Percentiles rank a stretch among this genome's conserved stretches.
Evolutionary conservation across 2,797 vertebrate species (phyloP).

Genomic region (Synaphobranchus kaupii): DNA sequence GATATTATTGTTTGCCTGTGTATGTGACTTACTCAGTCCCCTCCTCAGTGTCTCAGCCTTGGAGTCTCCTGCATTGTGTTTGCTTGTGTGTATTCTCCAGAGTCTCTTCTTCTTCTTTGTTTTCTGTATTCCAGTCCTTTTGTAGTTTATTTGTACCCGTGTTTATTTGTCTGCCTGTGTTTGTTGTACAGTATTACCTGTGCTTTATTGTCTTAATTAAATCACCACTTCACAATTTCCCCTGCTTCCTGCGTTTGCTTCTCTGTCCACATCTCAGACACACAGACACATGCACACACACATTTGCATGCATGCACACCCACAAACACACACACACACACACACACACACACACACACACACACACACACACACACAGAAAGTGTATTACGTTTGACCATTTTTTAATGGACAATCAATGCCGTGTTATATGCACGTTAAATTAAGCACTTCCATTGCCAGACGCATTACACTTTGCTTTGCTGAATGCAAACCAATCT

Average conservation of each 20-base stretch:
- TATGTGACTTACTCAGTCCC: too few species aligned
- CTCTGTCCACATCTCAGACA: background rate
- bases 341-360: background rate
- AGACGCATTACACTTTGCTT: background rate
- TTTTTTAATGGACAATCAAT: background rate
- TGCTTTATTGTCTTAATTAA: background rate
- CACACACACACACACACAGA: background rate
- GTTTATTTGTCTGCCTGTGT: too few species aligned
- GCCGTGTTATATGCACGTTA: background rate
- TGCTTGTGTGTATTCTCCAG: too few species aligned
- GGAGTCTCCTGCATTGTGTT: too few species aligned
- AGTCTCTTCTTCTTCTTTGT: too few species aligned
- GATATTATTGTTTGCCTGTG: too few species aligned
- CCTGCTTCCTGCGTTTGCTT: background rate
- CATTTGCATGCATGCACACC: background rate
- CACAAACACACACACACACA: background rate
- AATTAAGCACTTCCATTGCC: constrained; percentile 21
- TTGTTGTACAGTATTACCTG: background rate
- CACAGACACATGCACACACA: constrained; percentile 4
- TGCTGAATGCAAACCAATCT: background rate
- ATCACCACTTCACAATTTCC: background rate
- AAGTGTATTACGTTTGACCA: background rate
- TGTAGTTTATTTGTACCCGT: too few species aligned
- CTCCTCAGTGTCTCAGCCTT: too few species aligned
- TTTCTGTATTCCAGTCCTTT: too few species aligned